Evolutionary conservation across 1,140 invertebrate species (phyloP).

Genomic region (Drosophila equinoxialis): DNA sequence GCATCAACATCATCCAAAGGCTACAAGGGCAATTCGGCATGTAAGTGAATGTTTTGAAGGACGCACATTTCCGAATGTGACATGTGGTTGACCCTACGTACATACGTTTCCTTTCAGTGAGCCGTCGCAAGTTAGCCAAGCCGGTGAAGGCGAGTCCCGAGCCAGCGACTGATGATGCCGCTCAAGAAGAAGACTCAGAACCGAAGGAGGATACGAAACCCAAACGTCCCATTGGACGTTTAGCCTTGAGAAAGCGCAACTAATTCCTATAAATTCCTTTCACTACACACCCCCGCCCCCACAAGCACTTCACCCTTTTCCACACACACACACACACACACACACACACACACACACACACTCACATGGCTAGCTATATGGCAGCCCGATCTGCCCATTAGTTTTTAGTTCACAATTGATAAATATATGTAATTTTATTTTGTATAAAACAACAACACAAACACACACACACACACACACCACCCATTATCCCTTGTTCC

Average conservation of each 20-base stretch:
- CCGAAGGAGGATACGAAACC: slow-evolving; percentile 76
- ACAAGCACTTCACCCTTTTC: background rate
- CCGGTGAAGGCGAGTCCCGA: slow-evolving; percentile 64
- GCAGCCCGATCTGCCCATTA: slow-evolving; percentile 71
- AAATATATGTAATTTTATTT: slow-evolving; percentile 63
- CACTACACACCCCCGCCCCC: background rate
- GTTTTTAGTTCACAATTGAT: slow-evolving; percentile 75
- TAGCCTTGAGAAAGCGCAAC: slow-evolving; percentile 77
- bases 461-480: slow-evolving; percentile 15
- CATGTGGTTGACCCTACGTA: background rate
- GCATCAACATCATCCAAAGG: slow-evolving; percentile 61
- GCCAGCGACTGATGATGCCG: slow-evolving; percentile 63
- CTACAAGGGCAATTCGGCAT: slow-evolving; percentile 72
- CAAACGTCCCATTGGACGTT: slow-evolving; percentile 68
- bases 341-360: slow-evolving; percentile 23
- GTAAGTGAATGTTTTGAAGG: slow-evolving; percentile 46
- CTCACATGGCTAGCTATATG: slow-evolving; percentile 68
- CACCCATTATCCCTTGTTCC: background rate
- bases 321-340: slow-evolving; percentile 23
- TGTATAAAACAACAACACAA: slow-evolving; percentile 34
- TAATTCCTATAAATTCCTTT: slow-evolving; percentile 26
- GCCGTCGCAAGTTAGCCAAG: slow-evolving; percentile 72
- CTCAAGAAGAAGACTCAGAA: slow-evolving; percentile 72
- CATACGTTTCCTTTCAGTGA: slow-evolving; percentile 50
- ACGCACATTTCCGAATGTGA: background rate